Base-by-base conservation (phyloP, 1,140 invertebrate species). In the Orius insidiosus region DNA sequence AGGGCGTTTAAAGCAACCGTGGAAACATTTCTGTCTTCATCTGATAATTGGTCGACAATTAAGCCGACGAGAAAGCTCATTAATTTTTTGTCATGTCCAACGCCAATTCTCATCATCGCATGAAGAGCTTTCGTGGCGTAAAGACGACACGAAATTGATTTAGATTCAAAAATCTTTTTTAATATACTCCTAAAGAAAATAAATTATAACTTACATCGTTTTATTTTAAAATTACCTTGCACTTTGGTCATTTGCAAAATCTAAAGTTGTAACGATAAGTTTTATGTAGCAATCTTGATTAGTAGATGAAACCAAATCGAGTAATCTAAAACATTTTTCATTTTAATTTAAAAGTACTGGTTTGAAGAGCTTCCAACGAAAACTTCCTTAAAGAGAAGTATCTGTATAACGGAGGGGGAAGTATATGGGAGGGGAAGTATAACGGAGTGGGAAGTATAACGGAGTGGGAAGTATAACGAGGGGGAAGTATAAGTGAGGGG, bases 281-380 rank as follows among this genome's bases (percentile, higher is more conserved):
- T 95, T 95, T 0, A 92, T 77, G 59, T 95, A 95, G 56, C 84
- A 84, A 53, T 89, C 85, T 59, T 92, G 84, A 55, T 80, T 80
- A 1, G 85, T 85, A 8, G 74, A 71, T n/a, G 76, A 72, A 1
- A 86, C 80, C 42, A 94, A 60, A 51, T 84, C 74, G 52, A 84
- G 67, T 6, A 94, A 66, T 55, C 83, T 53, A 33, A 46, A 50
- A 61, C 60, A 47, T 34, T 32, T 30, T 43, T 31, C 16, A n/a
- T n/a, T n/a, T n/a, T n/a, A n/a, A n/a, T n/a, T n/a, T n/a, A n/a
- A n/a, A n/a, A n/a, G n/a, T n/a, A n/a, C n/a, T n/a, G n/a, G n/a
- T n/a, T n/a, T n/a, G n/a, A n/a, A n/a, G n/a, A n/a, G n/a, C n/a
- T n/a, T n/a, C n/a, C n/a, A n/a, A n/a, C n/a, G n/a, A n/a, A n/a